Conservation (phyloP, 2,113 vertebrate species). For the Pseudolaguvia tuberculata region DNA sequence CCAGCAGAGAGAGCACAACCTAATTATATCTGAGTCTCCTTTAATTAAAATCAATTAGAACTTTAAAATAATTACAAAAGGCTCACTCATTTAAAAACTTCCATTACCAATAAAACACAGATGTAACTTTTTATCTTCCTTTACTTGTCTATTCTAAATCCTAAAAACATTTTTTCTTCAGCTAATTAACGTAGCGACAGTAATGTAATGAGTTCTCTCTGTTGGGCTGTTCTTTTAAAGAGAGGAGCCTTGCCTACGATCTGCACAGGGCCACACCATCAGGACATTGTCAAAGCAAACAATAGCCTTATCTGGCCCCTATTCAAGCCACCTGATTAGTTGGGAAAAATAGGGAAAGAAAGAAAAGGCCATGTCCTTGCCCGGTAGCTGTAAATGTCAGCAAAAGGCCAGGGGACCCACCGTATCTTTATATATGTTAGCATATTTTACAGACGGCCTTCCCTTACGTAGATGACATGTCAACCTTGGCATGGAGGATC, state of each 20-base stretch:
- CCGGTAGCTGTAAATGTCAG: slow-evolving; percentile 80
- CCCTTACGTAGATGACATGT: slow-evolving; percentile 16
- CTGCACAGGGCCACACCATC: slow-evolving; percentile 73
- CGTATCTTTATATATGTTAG: slow-evolving; percentile 62
- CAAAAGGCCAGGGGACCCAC: slow-evolving; percentile 68
- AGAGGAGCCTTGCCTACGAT: slow-evolving; percentile 64
- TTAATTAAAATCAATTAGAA: slow-evolving; percentile 39
- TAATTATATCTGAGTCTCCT: slow-evolving; percentile 20
- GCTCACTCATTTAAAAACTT: slow-evolving; percentile 13
- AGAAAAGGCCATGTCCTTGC: slow-evolving; percentile 83
- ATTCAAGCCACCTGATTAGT: slow-evolving; percentile 89
- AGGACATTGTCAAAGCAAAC: slow-evolving; percentile 81
- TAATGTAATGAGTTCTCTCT: slow-evolving; percentile 71
- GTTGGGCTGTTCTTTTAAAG: slow-evolving; percentile 69
- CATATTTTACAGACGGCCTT: slow-evolving; percentile 53
- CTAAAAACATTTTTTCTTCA: slow-evolving; percentile 11
- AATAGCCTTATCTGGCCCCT: slow-evolving; percentile 85
- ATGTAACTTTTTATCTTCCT: slow-evolving; percentile 26
- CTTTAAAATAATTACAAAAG: slow-evolving; percentile 26
- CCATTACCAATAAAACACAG: slow-evolving; percentile 37
- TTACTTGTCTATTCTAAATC: slow-evolving; percentile 16
- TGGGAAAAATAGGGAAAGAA: slow-evolving; percentile 74
- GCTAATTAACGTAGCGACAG: slow-evolving; percentile 71
- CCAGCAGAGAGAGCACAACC: neutral
- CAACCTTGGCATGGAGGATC: slow-evolving; percentile 26